A percentile compares a stretch with the other conserved stretches of the same genome.
phyloP scores from a whole-genome alignment of 2,113 vertebrate species.

The Apeltes quadracus region DNA sequence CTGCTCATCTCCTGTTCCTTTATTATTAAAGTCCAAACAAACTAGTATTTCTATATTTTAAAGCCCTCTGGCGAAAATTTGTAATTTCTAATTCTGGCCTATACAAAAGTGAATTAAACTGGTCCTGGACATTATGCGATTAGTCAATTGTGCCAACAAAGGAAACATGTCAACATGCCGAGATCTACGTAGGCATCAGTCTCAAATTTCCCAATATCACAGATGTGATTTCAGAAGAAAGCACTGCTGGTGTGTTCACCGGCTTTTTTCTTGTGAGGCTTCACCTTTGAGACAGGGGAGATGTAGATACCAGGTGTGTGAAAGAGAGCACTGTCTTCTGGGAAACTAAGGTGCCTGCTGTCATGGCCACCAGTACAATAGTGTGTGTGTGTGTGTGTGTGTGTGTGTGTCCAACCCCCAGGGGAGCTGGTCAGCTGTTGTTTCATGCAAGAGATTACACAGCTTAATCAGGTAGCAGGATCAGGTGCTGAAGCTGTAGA shows the following conservation, averaged over 20 bases:
- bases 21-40: not conserved
- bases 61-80: no score
- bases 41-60: no score
- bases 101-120: no score
- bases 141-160: not conserved
- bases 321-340: constrained; percentile 40
- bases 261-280: constrained; percentile 59
- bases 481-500: constrained; percentile 89
- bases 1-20: not conserved
- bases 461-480: constrained; percentile 91
- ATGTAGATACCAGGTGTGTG: constrained; percentile 70
- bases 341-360: constrained; percentile 66
- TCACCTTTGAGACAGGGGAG: constrained; percentile 58
- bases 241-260: constrained; percentile 21
- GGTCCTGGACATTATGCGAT: not conserved
- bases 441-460: constrained; percentile 89
- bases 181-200: constrained; percentile 14
- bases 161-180: not conserved
- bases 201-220: constrained; percentile 36
- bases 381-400: constrained; percentile 55
- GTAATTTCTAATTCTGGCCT: no score
- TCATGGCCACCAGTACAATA: constrained; percentile 69
- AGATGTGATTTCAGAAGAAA: constrained; percentile 28
- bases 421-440: constrained; percentile 90
- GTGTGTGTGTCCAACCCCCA: constrained; percentile 59